These are phyloP conservation scores for Thaumatotibia leucotreta DNA, from an alignment of 1,140 invertebrate genomes.

Conservation along the genomic window DNA sequence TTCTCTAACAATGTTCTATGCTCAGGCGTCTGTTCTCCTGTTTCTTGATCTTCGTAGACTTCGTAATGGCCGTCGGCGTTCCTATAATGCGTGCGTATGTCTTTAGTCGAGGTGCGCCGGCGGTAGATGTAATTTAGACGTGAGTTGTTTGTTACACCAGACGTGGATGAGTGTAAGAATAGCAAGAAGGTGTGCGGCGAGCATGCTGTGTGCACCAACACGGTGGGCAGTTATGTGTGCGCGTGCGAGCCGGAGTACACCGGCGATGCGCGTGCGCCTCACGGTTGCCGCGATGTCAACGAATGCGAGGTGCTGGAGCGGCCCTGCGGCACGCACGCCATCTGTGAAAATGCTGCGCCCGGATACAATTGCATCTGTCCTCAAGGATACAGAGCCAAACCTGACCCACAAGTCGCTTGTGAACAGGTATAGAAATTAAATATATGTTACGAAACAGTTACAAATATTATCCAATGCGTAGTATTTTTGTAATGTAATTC, in stretches of 20 bases:
- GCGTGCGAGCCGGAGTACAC: slow-evolving; percentile 89
- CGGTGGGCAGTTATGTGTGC: slow-evolving; percentile 90
- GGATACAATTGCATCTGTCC: slow-evolving; percentile 93
- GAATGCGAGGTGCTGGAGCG: slow-evolving; percentile 89
- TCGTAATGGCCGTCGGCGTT: slow-evolving; percentile 64
- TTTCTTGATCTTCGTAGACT: slow-evolving; percentile 66
- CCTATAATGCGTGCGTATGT: slow-evolving; percentile 57
- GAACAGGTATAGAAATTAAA: slow-evolving; percentile 85
- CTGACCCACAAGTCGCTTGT: slow-evolving; percentile 88
- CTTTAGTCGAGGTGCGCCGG: slow-evolving; percentile 13
- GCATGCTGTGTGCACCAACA: slow-evolving; percentile 92
- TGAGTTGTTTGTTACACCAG: slow-evolving; percentile 78
- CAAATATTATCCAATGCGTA: no score
- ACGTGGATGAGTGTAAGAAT: slow-evolving; percentile 92
- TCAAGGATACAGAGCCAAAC: slow-evolving; percentile 90
- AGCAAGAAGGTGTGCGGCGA: slow-evolving; percentile 85
- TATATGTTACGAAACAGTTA: no score
- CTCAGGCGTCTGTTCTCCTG: slow-evolving; percentile 40
- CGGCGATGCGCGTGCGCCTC: slow-evolving; percentile 85
- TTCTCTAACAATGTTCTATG: slow-evolving; percentile 35
- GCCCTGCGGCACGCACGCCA: slow-evolving; percentile 90
- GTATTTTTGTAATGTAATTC: no score
- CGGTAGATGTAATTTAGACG: slow-evolving; percentile 48
- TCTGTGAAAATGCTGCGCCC: slow-evolving; percentile 91
- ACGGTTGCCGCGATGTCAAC: slow-evolving; percentile 91